Conservation (phyloP, 2,888 invertebrate species). For the Cheilosia vulpina region DNA sequence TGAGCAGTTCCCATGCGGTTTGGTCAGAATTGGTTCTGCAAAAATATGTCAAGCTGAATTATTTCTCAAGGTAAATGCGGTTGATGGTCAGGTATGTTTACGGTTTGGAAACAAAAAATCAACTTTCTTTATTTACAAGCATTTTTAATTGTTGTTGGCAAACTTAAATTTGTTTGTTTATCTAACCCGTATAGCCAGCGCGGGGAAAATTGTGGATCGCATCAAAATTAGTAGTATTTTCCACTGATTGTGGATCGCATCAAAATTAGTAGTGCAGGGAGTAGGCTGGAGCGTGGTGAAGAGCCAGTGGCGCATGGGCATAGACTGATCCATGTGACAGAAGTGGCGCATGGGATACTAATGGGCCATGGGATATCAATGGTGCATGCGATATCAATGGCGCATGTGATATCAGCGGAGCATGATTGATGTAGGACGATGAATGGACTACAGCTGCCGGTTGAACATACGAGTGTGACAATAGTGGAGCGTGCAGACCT, state of each 20-base stretch:
- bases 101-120: not conserved
- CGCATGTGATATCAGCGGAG: constrained; percentile 76
- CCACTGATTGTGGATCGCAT: not conserved
- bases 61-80: no score
- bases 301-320: constrained; percentile 76
- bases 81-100: no score
- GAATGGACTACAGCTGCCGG: constrained; percentile 79
- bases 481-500: constrained; percentile 79
- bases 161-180: not conserved
- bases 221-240: constrained; percentile 56
- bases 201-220: not conserved
- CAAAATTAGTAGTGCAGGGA: constrained; percentile 76
- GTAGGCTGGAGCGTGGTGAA: constrained; percentile 76
- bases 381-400: constrained; percentile 55
- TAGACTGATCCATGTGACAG: constrained; percentile 55
- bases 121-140: constrained; percentile 26
- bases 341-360: constrained; percentile 30
- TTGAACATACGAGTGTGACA: constrained; percentile 79
- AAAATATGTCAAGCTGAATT: no score
- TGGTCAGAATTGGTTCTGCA: no score
- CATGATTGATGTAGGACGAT: constrained; percentile 67
- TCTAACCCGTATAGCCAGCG: constrained; percentile 9
- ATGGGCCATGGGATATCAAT: constrained; percentile 31
- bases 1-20: no score
- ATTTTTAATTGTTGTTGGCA: constrained; percentile 14